Percentiles rank a stretch among this genome's conserved stretches.
These are phyloP conservation scores for Misgurnus mizolepis DNA, from an alignment of 2,113 vertebrate species.

Conservation along the genomic window DNA sequence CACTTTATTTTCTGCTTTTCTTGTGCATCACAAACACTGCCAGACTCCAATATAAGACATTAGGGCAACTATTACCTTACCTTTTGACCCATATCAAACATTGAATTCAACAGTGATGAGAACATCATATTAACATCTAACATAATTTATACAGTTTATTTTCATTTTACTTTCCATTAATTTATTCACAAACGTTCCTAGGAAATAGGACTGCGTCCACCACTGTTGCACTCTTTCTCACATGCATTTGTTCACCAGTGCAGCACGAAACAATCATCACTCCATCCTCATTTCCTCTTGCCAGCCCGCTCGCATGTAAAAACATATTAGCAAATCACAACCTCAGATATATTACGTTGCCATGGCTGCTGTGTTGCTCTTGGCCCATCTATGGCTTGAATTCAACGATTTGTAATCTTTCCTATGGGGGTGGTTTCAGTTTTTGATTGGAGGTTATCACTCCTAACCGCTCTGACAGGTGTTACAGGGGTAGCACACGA, in stretches of 20 bases:
- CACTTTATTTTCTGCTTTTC: too few species aligned
- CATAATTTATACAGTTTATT: too few species aligned
- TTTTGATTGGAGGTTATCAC: conserved; percentile 20
- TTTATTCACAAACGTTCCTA: background rate
- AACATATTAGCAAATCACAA: background rate
- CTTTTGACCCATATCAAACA: background rate
- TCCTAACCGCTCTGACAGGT: conserved; percentile 5
- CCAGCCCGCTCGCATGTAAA: background rate
- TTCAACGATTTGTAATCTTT: conserved; percentile 26
- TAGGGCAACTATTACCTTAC: background rate
- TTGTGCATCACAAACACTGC: too few species aligned
- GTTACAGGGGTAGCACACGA: conserved; percentile 31
- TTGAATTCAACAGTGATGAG: background rate
- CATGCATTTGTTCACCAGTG: background rate
- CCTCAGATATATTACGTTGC: conserved; percentile 5
- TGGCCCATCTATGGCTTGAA: conserved; percentile 2
- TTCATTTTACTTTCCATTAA: too few species aligned
- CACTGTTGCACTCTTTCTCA: background rate
- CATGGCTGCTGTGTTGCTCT: conserved; percentile 1
- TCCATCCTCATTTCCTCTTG: background rate
- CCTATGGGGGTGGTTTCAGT: conserved; percentile 14
- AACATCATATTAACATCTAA: background rate
- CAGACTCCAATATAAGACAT: too few species aligned
- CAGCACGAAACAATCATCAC: background rate
- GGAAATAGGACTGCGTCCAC: background rate